phyloP scores from a whole-genome alignment of 2,888 invertebrate species.

The Agonopterix subpropinquella region DNA sequence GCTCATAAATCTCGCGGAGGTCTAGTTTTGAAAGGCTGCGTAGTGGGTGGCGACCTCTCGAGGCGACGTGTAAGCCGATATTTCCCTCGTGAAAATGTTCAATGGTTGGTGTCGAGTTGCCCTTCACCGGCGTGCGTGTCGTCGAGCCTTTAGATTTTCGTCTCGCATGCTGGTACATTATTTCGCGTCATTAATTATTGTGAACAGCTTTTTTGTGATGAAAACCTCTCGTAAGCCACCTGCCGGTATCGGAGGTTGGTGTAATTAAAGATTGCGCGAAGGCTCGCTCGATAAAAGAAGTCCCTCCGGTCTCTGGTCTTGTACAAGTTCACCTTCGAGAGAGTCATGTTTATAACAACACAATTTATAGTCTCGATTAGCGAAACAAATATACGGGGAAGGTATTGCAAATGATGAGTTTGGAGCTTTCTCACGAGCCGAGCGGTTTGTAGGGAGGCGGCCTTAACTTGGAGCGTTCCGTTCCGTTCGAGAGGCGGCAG shows the following conservation, averaged over 20 bases:
- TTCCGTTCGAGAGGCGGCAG: slow-evolving; percentile 48
- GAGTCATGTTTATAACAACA: slow-evolving; percentile 13
- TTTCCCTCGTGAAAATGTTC: slow-evolving; percentile 69
- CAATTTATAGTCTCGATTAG: slow-evolving; percentile 21
- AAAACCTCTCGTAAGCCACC: slow-evolving; percentile 60
- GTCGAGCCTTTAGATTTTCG: slow-evolving; percentile 68
- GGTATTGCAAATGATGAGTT: neutral
- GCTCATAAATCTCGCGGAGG: slow-evolving; percentile 28
- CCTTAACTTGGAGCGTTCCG: slow-evolving; percentile 30
- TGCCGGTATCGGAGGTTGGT: slow-evolving; percentile 47
- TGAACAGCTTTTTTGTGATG: slow-evolving; percentile 52
- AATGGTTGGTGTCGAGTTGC: slow-evolving; percentile 68
- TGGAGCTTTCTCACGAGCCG: slow-evolving; percentile 3
- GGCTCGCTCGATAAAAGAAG: slow-evolving; percentile 38
- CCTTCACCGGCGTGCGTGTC: slow-evolving; percentile 28
- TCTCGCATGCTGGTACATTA: slow-evolving; percentile 71
- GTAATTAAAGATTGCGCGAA: slow-evolving; percentile 60
- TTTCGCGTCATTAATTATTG: slow-evolving; percentile 73
- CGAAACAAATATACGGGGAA: slow-evolving; percentile 16
- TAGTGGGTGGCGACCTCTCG: slow-evolving; percentile 62
- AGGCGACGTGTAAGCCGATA: slow-evolving; percentile 59
- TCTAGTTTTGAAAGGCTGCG: slow-evolving; percentile 35
- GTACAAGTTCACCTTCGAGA: slow-evolving; percentile 54
- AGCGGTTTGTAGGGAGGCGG: slow-evolving; percentile 23
- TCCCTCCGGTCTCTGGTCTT: slow-evolving; percentile 26